Percentiles rank a stretch among this genome's conserved stretches.
phyloP scores from a whole-genome alignment of 2,113 vertebrate genomes.

The Pelecanoides urinatrix region DNA sequence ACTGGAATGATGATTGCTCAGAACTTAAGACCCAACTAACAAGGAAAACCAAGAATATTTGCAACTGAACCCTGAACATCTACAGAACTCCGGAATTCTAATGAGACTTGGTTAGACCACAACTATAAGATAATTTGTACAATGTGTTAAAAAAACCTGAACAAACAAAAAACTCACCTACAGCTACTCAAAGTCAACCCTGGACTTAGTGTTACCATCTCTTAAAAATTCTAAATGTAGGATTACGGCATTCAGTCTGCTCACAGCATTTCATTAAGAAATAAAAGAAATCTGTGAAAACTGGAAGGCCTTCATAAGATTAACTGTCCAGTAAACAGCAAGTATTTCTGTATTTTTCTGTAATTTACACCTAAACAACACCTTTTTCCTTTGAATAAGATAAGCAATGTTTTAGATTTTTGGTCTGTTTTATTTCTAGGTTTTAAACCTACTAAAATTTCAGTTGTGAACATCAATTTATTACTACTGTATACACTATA shows the following conservation, averaged over 20 bases:
- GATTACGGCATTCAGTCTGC: neutral
- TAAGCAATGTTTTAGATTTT: neutral
- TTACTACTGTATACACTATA: rapidly evolving
- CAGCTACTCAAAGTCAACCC: neutral
- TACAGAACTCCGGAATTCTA: neutral
- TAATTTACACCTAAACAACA: neutral
- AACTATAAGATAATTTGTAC: neutral
- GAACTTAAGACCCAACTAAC: neutral
- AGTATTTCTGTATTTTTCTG: neutral
- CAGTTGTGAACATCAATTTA: neutral
- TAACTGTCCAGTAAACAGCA: neutral
- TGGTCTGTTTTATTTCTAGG: neutral
- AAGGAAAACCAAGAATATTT: neutral
- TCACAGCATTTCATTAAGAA: neutral
- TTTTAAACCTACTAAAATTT: neutral
- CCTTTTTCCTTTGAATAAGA: neutral
- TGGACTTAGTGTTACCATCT: neutral
- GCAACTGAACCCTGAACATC: neutral
- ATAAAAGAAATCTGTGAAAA: neutral
- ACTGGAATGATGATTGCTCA: neutral
- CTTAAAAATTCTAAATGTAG: neutral
- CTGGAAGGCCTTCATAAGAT: neutral
- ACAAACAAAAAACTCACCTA: neutral
- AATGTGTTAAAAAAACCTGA: neutral
- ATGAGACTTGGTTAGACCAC: neutral